Evolutionary conservation across 2,888 invertebrate genomes (phyloP), one percentile per base, ranked within the genome.

Genomic region (Adineta ricciae): DNA sequence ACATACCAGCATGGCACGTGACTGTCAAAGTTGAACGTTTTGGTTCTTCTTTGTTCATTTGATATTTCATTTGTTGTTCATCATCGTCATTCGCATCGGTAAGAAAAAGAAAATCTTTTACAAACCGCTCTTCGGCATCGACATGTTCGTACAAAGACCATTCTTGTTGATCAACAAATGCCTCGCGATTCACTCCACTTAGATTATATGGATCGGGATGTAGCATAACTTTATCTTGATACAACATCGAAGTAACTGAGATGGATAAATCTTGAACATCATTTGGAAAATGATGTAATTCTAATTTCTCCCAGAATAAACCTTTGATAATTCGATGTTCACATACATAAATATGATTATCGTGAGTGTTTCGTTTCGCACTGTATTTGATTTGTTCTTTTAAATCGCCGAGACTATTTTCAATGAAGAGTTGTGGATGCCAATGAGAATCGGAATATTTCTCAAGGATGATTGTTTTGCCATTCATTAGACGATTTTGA

Each of bases 131-230:
- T 36, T 36, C 4, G 2, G 72, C 5, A 36, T 72, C 36, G 14
- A 72, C 72, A 38, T 41, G 73, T 38, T 73, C 38, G 24, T 73
- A 73, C 21, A 73, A 21, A 11, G 21, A 38, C 73, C 73, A 73
- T 73, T 73, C 38, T 73, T 73, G 38, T 73, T 73, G 73, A 73
- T 73, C 73, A n/a, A 73, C 19, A 24, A 38, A 73, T 41, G 73
- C 24, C 14, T 36, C 73, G 7, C 73, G 73, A 73, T 73, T 73
- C 4, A 73, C 38, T 19, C 73, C 73, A 36, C 36, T 38, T 8
- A 36, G 16, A 38, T 73, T 36, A 38, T 38, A 73, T 38, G 36
- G 36, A 38, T 73, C 73, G 0, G 36, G 36, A 38, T 27, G n/a
- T 11, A 73, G 16, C 19, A 73, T 24, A 21, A 73, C 73, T 73